Conservation (phyloP, 2,113 vertebrate genomes). For the Tragelaphus strepsiceros region DNA sequence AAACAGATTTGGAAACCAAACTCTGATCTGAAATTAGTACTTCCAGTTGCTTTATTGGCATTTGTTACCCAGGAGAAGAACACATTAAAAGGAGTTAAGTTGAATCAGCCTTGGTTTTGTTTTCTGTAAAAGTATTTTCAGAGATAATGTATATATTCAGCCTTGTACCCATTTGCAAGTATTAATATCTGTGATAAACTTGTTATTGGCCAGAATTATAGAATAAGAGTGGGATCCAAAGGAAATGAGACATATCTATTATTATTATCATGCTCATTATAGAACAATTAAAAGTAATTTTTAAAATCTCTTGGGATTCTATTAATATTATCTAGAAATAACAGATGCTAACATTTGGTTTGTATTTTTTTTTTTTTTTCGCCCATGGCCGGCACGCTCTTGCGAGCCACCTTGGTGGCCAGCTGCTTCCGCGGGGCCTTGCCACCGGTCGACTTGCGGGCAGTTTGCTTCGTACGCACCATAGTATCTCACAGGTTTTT, state of each 20-base stretch:
- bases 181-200: background rate
- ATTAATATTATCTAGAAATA: background rate
- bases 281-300: conserved; percentile 11
- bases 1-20: background rate
- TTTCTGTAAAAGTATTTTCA: conserved; percentile 8
- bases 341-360: background rate
- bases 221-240: background rate
- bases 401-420: too few species aligned
- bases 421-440: too few species aligned
- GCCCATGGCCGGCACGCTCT: too few species aligned
- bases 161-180: background rate
- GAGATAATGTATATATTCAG: background rate
- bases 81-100: background rate
- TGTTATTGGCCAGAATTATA: background rate
- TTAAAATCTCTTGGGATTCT: background rate
- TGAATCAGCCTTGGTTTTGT: background rate
- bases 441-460: too few species aligned
- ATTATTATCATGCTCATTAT: background rate
- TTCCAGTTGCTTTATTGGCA: background rate
- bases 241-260: background rate
- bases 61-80: background rate
- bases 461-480: too few species aligned
- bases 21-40: background rate
- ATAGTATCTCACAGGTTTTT: too few species aligned
- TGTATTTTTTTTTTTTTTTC: too few species aligned